A percentile compares a stretch with the other conserved stretches of the same genome.
Evolutionary conservation across 2,113 vertebrate species (phyloP).

Genomic region (Puma concolor): DNA sequence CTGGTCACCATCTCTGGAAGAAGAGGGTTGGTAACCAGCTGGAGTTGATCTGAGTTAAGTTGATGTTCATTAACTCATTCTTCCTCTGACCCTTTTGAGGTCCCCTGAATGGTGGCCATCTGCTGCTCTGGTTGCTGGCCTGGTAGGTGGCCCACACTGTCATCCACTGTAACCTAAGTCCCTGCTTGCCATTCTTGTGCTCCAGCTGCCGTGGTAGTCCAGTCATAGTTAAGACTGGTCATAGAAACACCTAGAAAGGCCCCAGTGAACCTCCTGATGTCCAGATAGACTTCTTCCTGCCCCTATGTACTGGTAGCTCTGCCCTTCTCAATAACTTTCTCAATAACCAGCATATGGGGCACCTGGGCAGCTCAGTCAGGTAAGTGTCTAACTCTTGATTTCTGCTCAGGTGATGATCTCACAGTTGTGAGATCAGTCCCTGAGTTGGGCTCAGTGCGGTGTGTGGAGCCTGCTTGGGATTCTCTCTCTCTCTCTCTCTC

Average conservation of each 20-base stretch:
- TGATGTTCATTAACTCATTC: background rate
- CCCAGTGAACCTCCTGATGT: background rate
- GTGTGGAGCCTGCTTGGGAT: no score
- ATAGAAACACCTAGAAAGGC: background rate
- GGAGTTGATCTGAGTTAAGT: background rate
- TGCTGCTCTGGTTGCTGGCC: background rate
- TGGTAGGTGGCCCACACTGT: background rate
- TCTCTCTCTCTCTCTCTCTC: no score
- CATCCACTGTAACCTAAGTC: fast-evolving
- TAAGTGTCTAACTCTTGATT: no score
- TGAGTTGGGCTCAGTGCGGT: no score
- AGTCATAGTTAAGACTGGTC: background rate
- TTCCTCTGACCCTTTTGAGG: background rate
- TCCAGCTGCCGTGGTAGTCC: background rate
- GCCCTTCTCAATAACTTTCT: background rate
- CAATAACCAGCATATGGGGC: no score
- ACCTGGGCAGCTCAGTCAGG: no score
- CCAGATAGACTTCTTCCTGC: background rate
- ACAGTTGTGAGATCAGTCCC: no score
- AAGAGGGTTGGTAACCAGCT: no score
- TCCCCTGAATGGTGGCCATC: background rate
- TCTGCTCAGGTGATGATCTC: no score
- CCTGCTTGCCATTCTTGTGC: background rate
- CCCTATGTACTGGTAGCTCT: background rate
- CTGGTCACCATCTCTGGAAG: background rate